phyloP scores from a whole-genome alignment of 2,888 invertebrate genomes.

The Holacanthella duospinosa region DNA sequence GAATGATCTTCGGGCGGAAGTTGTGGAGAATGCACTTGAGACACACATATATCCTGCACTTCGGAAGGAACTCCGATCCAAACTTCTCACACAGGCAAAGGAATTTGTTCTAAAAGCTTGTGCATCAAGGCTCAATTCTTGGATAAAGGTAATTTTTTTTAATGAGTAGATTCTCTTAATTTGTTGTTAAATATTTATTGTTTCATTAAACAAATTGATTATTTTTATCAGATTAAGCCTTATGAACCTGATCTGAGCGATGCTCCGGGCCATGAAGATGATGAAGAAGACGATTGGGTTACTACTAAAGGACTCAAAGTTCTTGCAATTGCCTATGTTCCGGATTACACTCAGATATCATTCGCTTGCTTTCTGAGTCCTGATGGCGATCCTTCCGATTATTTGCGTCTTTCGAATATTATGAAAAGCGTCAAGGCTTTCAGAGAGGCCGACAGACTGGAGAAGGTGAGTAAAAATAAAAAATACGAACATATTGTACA shows the following conservation, averaged over 20 bases:
- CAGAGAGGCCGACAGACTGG: slow-evolving; percentile 54
- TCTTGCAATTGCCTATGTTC: slow-evolving; percentile 77
- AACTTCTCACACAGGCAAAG: slow-evolving; percentile 74
- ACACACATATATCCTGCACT: slow-evolving; percentile 83
- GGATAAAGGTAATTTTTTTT: slow-evolving; percentile 56
- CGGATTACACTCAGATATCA: slow-evolving; percentile 70
- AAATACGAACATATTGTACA: no score
- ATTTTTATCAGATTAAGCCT: slow-evolving; percentile 54
- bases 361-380: slow-evolving; percentile 77
- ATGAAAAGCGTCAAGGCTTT: slow-evolving; percentile 68
- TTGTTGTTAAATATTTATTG: neutral
- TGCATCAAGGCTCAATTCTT: slow-evolving; percentile 74
- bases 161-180: neutral
- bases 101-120: slow-evolving; percentile 73
- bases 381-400: slow-evolving; percentile 87
- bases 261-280: slow-evolving; percentile 56
- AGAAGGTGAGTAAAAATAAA: slow-evolving; percentile 47
- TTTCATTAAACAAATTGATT: no score
- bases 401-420: slow-evolving; percentile 74
- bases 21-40: slow-evolving; percentile 75
- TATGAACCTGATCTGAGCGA: slow-evolving; percentile 52
- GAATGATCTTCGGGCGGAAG: slow-evolving; percentile 79
- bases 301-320: slow-evolving; percentile 70
- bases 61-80: slow-evolving; percentile 68
- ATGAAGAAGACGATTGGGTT: slow-evolving; percentile 87